phyloP scores from a whole-genome alignment of 2,113 vertebrate genomes.

The Xiphophorus hellerii region DNA sequence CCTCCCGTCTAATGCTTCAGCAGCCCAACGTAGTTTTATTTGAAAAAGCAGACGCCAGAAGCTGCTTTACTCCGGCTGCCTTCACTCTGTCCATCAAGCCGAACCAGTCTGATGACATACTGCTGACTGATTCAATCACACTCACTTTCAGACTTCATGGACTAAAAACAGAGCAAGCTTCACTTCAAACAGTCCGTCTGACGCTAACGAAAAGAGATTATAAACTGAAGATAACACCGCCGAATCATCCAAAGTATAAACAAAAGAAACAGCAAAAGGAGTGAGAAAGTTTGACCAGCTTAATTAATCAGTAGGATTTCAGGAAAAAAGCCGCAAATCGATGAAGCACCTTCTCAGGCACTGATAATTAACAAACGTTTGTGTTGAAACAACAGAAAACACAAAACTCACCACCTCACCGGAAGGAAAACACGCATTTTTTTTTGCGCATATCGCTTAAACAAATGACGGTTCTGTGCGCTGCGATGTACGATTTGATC shows the following conservation, averaged over 20 bases:
- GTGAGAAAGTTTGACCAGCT: background rate
- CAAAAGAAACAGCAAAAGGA: background rate
- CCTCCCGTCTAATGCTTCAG: too few relatives aligned
- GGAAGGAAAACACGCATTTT: slow-evolving; percentile 14
- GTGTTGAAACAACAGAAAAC: slow-evolving; percentile 7
- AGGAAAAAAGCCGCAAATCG: background rate
- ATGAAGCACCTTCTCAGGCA: background rate
- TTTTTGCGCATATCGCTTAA: slow-evolving; percentile 29
- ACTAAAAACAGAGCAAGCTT: slow-evolving; percentile 11
- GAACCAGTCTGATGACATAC: slow-evolving; percentile 35
- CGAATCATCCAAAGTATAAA: background rate
- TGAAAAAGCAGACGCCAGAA: slow-evolving; percentile 21
- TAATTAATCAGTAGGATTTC: background rate
- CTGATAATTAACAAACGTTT: slow-evolving; percentile 16
- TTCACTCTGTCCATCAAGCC: slow-evolving; percentile 9
- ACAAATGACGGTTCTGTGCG: slow-evolving; percentile 15
- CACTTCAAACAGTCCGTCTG: background rate
- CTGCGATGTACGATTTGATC: slow-evolving; percentile 17
- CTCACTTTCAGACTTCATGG: background rate
- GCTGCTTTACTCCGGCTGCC: background rate
- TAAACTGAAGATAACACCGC: background rate
- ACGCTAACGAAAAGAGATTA: background rate
- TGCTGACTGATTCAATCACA: slow-evolving; percentile 39
- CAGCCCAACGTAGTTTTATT: slow-evolving; percentile 18
- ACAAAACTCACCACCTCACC: slow-evolving; percentile 58